Base-by-base conservation (phyloP, 1,140 invertebrate species). In the Drosophila sucinea region DNA sequence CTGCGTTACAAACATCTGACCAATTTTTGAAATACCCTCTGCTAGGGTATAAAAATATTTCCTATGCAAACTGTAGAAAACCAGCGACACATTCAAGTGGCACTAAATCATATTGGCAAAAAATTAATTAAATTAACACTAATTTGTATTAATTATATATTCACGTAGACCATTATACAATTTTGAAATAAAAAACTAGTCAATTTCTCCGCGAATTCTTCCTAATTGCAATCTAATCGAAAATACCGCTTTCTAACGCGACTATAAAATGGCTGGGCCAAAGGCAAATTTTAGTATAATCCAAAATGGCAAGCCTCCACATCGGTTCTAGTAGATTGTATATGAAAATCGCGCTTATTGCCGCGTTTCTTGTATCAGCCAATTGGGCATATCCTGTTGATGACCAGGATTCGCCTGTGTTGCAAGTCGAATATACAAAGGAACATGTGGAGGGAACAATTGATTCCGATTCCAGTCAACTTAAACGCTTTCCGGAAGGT, bases 341-440 rank as follows among this genome's bases (percentile, higher is more conserved):
- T 5, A 7, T 51, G 2, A 25, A 51, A 51, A 51, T 25, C 23
- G 44, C 23, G 25, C 23, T 51, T 51, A 27, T 51, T 51, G 25
- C 10, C 6, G 44, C 44, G 23, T 27, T 51, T 51, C 3, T 51
- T 25, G 1, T 51, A 51, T 27, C 44, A 8, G 44, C 44, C 23
- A 27, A 8, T 51, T 27, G 44, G 44, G 44, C 44, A 51, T 51
- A 51, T 51, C 44, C 44, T 27, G 44, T 51, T 4, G 44, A 51
- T 3, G 23, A 51, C n/a, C 17, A 51, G 4, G 44, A 51, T 7
- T 4, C 44, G 17, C 17, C 17, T 4, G 23, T 25, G 2, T 10
- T 25, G 23, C 44, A 51, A 27, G 11, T 51, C 7, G 44, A 51
- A 27, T 51, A 51, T 51, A 4, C 1, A 3, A n/a, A 47, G 2